These are phyloP conservation scores for Beris chalybata DNA, from an alignment of 2,888 invertebrate genomes.

Conservation along the genomic window DNA sequence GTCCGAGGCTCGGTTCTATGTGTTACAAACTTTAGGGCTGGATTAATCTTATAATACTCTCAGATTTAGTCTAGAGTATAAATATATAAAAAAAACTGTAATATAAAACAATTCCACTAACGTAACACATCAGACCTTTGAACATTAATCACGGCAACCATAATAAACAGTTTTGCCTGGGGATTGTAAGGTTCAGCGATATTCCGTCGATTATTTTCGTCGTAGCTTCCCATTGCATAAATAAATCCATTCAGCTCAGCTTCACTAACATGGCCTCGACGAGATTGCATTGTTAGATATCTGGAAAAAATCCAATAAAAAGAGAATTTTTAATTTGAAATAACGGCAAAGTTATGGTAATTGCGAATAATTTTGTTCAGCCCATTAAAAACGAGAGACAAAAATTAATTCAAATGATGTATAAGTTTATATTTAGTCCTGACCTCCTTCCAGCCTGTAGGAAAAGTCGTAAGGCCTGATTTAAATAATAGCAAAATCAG, in stretches of 20 bases:
- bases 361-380: not conserved
- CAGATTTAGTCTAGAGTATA: no score
- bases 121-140: constrained; percentile 88
- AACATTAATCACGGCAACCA: constrained; percentile 85
- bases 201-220: constrained; percentile 82
- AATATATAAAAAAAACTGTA: constrained; percentile 44
- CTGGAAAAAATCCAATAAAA: not conserved
- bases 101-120: constrained; percentile 66
- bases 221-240: constrained; percentile 87
- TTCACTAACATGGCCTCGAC: constrained; percentile 85
- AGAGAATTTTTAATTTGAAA: not conserved
- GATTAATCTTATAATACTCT: no score
- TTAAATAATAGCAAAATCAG: no score
- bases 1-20: no score
- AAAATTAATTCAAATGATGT: not conserved
- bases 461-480: no score
- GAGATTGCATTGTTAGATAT: constrained; percentile 73
- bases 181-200: constrained; percentile 86
- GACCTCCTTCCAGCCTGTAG: constrained; percentile 85
- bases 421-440: constrained; percentile 18
- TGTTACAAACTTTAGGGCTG: no score
- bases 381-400: not conserved
- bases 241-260: constrained; percentile 75
- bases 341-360: not conserved
- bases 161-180: constrained; percentile 82